Evolutionary conservation across 1,140 invertebrate species (phyloP).

Genomic region (Micrasema longulum): DNA sequence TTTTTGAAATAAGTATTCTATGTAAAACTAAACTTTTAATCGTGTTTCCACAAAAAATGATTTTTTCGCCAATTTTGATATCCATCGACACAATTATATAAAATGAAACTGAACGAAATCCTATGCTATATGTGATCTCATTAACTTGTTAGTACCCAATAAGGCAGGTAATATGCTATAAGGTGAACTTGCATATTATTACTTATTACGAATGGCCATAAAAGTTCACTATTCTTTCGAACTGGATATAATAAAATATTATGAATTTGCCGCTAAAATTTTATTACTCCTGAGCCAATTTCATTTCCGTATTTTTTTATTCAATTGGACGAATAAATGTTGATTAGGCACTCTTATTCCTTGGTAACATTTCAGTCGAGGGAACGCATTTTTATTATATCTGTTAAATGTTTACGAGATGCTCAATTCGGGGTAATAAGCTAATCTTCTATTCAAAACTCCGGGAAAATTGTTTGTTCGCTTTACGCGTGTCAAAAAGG

Average conservation of each 20-base stretch:
- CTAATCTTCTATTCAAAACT: slow-evolving; percentile 40
- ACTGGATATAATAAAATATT: slow-evolving; percentile 3
- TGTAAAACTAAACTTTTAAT: too few relatives aligned
- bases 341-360: background rate
- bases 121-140: too few relatives aligned
- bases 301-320: slow-evolving; percentile 12
- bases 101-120: too few relatives aligned
- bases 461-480: slow-evolving; percentile 14
- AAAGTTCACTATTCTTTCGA: background rate
- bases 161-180: too few relatives aligned
- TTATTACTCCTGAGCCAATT: background rate
- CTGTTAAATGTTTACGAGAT: slow-evolving; percentile 44
- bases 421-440: slow-evolving; percentile 26
- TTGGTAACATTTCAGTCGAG: slow-evolving; percentile 26
- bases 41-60: too few relatives aligned
- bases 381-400: slow-evolving; percentile 17
- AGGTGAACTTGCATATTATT: too few relatives aligned
- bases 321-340: slow-evolving; percentile 8
- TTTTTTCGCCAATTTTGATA: too few relatives aligned
- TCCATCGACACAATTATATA: too few relatives aligned
- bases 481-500: slow-evolving; percentile 24
- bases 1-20: too few relatives aligned
- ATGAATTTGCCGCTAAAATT: slow-evolving; percentile 1
- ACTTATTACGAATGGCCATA: too few relatives aligned
- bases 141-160: too few relatives aligned